Evolutionary conservation across 2,113 vertebrate genomes (phyloP).

Genomic region (Lamprologus lemairii): DNA sequence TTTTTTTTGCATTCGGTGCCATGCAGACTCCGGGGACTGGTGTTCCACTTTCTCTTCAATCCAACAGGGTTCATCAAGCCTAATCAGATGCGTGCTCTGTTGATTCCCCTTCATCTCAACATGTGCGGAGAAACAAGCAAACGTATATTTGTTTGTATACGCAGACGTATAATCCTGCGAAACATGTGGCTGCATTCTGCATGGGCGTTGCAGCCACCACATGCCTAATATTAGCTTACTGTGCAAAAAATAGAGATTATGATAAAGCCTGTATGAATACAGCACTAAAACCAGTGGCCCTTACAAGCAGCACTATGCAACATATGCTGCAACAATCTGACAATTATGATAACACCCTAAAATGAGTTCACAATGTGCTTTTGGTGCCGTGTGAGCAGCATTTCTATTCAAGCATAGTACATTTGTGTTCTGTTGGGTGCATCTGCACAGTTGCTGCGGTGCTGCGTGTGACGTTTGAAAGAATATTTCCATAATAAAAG

Average conservation of each 20-base stretch:
- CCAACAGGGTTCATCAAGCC: slow-evolving; percentile 29
- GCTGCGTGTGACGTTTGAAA: not conserved
- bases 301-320: not conserved
- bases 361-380: not conserved
- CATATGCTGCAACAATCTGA: not conserved
- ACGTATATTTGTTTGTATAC: not conserved
- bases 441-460: not conserved
- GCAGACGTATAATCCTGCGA: not conserved
- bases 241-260: not conserved
- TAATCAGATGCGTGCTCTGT: slow-evolving; percentile 31
- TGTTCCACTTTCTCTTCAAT: slow-evolving; percentile 32
- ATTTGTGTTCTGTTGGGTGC: not conserved
- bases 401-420: not conserved
- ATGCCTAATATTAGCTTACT: not conserved
- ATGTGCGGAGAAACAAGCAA: not conserved
- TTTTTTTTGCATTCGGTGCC: not conserved
- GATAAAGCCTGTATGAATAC: not conserved
- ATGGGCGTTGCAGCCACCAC: not conserved
- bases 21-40: slow-evolving; percentile 3
- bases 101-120: not conserved
- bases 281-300: not conserved
- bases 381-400: not conserved
- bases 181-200: not conserved
- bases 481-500: slow-evolving; percentile 1
- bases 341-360: not conserved